A percentile compares a stretch with the other conserved stretches of the same genome.
Evolutionary conservation across 2,888 invertebrate species (phyloP).

Genomic region (Synergus laeviventris): DNA sequence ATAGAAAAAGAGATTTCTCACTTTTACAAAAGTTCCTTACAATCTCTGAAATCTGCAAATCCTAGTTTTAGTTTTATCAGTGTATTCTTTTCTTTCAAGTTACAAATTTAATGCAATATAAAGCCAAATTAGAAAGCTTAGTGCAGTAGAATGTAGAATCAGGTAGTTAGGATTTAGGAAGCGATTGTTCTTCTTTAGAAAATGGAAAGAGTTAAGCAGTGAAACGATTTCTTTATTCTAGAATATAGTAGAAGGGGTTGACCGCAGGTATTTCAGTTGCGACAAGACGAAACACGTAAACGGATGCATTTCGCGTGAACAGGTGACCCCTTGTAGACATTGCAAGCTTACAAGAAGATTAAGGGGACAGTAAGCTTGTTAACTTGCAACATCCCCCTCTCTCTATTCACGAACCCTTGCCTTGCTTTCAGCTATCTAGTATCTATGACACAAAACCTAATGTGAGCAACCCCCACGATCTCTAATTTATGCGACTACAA

Average conservation of each 20-base stretch:
- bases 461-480: conserved; percentile 1
- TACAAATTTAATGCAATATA: no score
- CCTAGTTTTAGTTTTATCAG: no score
- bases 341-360: conserved; percentile 75
- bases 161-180: background rate
- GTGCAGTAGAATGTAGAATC: background rate
- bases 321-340: conserved; percentile 77
- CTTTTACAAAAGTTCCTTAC: no score
- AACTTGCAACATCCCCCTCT: conserved; percentile 69
- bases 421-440: conserved; percentile 17
- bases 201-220: conserved; percentile 28
- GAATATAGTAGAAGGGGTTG: conserved; percentile 46
- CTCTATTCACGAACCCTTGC: conserved; percentile 41
- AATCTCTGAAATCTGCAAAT: no score
- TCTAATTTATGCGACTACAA: background rate
- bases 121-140: no score
- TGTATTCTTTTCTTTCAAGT: background rate
- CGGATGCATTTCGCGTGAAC: conserved; percentile 75
- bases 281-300: conserved; percentile 64
- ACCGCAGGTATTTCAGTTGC: conserved; percentile 53
- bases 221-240: conserved; percentile 55
- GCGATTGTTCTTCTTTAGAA: background rate
- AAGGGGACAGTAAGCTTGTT: conserved; percentile 74
- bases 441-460: conserved; percentile 20
- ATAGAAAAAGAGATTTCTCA: no score